Percentiles rank a stretch among this genome's conserved stretches.
Conservation (phyloP, 2,888 invertebrate species). For the Polyommatus iphigenia region DNA sequence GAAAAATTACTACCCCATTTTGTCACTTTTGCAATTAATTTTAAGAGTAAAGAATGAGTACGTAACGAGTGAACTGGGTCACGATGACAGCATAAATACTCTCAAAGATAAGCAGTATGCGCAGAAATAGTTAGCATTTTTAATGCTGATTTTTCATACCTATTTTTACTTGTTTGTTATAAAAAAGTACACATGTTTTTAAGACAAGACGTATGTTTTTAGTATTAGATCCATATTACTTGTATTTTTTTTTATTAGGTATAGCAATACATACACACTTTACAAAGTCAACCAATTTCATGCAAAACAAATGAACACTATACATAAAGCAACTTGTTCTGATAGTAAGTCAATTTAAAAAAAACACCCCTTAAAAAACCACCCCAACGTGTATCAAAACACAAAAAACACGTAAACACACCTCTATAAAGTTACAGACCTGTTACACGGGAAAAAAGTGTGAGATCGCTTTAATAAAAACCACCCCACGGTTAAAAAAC, state of each 20-base stretch:
- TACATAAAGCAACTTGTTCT: background rate
- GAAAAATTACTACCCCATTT: conserved; percentile 18
- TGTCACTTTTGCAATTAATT: conserved; percentile 25
- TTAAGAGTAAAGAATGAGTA: background rate
- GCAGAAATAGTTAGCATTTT: background rate
- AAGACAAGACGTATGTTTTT: too few species aligned
- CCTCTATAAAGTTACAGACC: conserved; percentile 57
- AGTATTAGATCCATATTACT: too few species aligned
- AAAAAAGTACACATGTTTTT: too few species aligned
- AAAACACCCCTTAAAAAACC: conserved; percentile 26
- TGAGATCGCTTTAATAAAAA: conserved; percentile 75
- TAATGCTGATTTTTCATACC: background rate
- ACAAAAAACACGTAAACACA: conserved; percentile 61
- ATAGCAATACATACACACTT: too few species aligned
- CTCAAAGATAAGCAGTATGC: background rate
- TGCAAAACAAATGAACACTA: too few species aligned
- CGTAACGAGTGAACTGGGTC: background rate
- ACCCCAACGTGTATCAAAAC: conserved; percentile 31
- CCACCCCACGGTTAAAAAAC: conserved; percentile 63
- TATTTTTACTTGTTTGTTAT: too few species aligned
- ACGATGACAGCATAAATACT: background rate
- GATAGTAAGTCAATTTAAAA: background rate
- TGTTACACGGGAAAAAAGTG: conserved; percentile 55
- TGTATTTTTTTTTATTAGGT: too few species aligned
- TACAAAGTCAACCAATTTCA: too few species aligned